These are phyloP conservation scores for Acrobeloides nanus DNA, from an alignment of 2,888 invertebrate species.

Conservation along the genomic window DNA sequence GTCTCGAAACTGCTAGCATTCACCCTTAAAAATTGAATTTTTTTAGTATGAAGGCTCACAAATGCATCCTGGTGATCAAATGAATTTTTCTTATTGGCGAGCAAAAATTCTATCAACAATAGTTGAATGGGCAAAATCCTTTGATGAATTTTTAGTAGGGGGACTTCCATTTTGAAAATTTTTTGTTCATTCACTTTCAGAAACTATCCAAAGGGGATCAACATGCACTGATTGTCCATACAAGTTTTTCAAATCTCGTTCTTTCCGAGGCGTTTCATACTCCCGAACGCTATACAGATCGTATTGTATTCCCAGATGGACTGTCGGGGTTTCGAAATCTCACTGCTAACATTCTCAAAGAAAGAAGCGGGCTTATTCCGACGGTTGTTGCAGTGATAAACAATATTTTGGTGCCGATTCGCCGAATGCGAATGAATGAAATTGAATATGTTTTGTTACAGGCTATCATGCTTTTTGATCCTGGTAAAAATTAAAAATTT, in stretches of 20 bases:
- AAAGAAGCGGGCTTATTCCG: slow-evolving; percentile 42
- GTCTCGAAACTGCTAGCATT: too few species aligned
- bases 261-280: slow-evolving; percentile 52
- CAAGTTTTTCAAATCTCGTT: slow-evolving; percentile 48
- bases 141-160: slow-evolving; percentile 34
- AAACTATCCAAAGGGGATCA: slow-evolving; percentile 27
- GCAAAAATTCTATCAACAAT: slow-evolving; percentile 48
- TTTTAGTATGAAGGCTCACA: slow-evolving; percentile 18
- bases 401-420: slow-evolving; percentile 47
- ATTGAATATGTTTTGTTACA: slow-evolving; percentile 50
- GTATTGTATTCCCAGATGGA: slow-evolving; percentile 52
- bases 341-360: slow-evolving; percentile 37
- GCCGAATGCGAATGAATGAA: slow-evolving; percentile 46
- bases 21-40: too few species aligned
- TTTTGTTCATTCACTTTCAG: slow-evolving; percentile 19
- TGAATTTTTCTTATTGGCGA: slow-evolving; percentile 50
- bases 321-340: slow-evolving; percentile 49
- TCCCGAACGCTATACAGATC: slow-evolving; percentile 42
- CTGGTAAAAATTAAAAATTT: slow-evolving; percentile 37
- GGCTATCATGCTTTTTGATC: slow-evolving; percentile 50
- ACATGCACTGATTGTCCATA: slow-evolving; percentile 45
- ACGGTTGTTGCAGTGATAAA: slow-evolving; percentile 53
- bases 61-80: slow-evolving; percentile 26
- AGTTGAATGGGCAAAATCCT: slow-evolving; percentile 51
- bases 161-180: slow-evolving; percentile 3